Conservation (phyloP, 1,140 invertebrate species). For the Platorchestia sp. region DNA sequence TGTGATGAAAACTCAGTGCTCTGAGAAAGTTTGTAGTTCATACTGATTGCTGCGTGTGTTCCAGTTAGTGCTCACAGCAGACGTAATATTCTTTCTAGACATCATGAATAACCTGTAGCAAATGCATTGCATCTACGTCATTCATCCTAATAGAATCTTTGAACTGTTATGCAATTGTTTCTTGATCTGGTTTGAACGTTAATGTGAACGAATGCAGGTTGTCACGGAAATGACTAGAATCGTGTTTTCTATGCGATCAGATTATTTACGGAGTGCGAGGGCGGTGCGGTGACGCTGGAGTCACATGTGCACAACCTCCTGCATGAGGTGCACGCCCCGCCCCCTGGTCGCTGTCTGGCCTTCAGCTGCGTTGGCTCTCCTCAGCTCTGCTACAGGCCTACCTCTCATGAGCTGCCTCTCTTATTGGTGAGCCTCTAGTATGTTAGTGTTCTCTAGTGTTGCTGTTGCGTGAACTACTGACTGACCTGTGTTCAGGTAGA, state of each 20-base stretch:
- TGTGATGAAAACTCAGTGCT: not conserved
- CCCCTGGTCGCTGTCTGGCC: constrained; percentile 86
- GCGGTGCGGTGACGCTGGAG: constrained; percentile 79
- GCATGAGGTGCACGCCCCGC: constrained; percentile 92
- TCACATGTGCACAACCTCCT: constrained; percentile 95
- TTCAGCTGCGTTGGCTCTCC: constrained; percentile 76
- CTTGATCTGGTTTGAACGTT: not conserved
- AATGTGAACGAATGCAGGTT: not conserved
- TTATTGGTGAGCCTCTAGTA: not conserved
- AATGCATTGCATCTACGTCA: not conserved
- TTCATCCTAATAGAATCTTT: not conserved
- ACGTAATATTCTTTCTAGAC: not conserved
- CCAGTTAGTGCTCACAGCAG: not conserved
- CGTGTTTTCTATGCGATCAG: constrained; percentile 1
- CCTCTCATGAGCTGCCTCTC: constrained; percentile 46
- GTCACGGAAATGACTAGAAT: not conserved
- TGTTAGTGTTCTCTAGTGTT: too few species aligned
- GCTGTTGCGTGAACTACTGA: too few species aligned
- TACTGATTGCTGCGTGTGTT: not conserved
- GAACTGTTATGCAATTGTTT: not conserved
- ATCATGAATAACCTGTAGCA: not conserved
- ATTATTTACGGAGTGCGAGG: constrained; percentile 66
- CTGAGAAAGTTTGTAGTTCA: not conserved
- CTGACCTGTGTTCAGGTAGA: too few species aligned
- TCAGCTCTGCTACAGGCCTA: constrained; percentile 69